phyloP scores from a whole-genome alignment of 2,888 invertebrate species.

The Brassicogethes aeneus region DNA sequence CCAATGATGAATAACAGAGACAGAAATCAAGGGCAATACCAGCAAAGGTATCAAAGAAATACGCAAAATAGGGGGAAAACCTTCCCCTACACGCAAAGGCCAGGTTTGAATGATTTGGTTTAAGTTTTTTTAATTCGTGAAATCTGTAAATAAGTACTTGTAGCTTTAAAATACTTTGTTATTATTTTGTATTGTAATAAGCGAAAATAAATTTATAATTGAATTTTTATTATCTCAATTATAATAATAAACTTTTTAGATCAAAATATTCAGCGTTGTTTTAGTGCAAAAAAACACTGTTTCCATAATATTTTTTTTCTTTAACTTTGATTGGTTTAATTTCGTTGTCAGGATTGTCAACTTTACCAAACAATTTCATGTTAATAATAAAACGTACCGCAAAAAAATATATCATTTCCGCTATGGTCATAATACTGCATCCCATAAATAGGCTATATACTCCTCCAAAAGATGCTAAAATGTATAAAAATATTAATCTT shows the following conservation, averaged over 20 bases:
- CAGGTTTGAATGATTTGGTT: conserved; percentile 15
- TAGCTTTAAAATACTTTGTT: background rate
- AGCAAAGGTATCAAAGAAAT: background rate
- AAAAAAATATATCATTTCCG: conserved; percentile 39
- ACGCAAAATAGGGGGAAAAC: conserved; percentile 1
- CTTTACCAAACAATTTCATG: conserved; percentile 17
- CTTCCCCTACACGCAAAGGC: conserved; percentile 6
- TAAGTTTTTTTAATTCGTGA: conserved; percentile 7
- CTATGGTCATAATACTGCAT: conserved; percentile 36
- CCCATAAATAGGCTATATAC: conserved; percentile 41
- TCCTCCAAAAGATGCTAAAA: conserved; percentile 40
- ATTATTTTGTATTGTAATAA: background rate
- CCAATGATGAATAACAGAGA: conserved; percentile 16
- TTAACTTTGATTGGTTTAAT: too few species aligned
- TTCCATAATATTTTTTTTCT: too few species aligned
- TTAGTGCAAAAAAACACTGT: background rate
- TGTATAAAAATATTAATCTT: conserved; percentile 8
- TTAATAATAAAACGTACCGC: conserved; percentile 26
- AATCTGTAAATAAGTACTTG: background rate
- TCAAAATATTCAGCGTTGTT: background rate
- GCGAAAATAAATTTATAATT: background rate
- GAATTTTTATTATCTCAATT: background rate
- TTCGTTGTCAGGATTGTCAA: conserved; percentile 3
- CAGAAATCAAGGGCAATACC: conserved; percentile 1
- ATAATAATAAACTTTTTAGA: background rate